A percentile compares a stretch with the other conserved stretches of the same genome.
Conservation (phyloP, 2,797 vertebrate species). For the Darevskia nairensis region DNA sequence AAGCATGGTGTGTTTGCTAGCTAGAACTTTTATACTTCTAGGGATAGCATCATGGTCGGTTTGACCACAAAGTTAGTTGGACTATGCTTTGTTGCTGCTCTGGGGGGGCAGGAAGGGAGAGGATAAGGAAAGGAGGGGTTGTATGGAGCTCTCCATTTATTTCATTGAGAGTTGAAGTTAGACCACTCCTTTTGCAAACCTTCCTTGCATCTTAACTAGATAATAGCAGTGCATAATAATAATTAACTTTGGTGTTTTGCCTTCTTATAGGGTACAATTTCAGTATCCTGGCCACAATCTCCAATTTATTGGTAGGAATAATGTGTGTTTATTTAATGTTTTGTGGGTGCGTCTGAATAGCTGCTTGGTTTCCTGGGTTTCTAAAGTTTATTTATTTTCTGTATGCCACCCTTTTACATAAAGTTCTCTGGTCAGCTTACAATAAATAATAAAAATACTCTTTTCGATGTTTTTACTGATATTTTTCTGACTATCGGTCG, state of each 20-base stretch:
- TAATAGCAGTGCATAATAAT: not conserved
- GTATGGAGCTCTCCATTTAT: not conserved
- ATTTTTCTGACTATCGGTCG: too few species aligned
- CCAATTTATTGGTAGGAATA: not conserved
- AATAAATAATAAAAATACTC: too few species aligned
- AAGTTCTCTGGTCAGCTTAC: too few species aligned
- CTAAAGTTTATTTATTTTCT: too few species aligned
- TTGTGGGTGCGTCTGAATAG: not conserved
- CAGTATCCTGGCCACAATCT: too few species aligned
- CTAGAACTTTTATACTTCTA: not conserved
- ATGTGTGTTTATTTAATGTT: not conserved
- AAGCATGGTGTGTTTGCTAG: not conserved
- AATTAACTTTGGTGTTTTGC: not conserved
- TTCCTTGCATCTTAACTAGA: not conserved
- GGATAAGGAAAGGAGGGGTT: not conserved
- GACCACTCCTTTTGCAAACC: not conserved
- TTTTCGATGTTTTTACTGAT: too few species aligned
- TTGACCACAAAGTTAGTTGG: not conserved
- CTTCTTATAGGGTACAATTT: not conserved
- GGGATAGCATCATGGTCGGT: not conserved
- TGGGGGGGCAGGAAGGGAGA: not conserved
- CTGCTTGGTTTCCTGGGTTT: not conserved
- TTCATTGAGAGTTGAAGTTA: not conserved
- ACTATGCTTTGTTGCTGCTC: not conserved
- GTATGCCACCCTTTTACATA: too few species aligned